A percentile compares a stretch with the other conserved stretches of the same genome.
Conservation (phyloP, 2,797 vertebrate genomes). For the Cynopterus sphinx region DNA sequence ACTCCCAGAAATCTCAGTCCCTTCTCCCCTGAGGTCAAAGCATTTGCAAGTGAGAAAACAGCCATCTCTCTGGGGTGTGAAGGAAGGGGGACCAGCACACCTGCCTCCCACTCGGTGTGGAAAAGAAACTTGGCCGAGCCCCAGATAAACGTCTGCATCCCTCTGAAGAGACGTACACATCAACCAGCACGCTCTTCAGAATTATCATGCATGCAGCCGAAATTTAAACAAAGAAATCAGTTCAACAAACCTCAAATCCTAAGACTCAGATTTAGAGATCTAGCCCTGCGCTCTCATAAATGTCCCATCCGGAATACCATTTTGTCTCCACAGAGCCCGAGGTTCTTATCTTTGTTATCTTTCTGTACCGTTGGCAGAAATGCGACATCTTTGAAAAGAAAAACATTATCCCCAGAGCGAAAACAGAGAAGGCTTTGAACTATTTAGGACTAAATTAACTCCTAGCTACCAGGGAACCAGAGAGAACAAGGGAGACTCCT, state of each 20-base stretch:
- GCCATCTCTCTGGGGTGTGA: not conserved
- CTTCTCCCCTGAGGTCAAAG: not conserved
- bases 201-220: conserved; percentile 40
- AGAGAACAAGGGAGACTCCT: conserved; percentile 45
- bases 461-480: conserved; percentile 46
- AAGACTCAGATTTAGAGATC: conserved; percentile 54
- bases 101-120: not conserved
- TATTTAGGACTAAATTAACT: conserved; percentile 68
- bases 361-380: conserved; percentile 64
- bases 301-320: conserved; percentile 55
- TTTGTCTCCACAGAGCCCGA: conserved; percentile 68
- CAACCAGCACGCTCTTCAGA: conserved; percentile 44
- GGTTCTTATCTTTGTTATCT: conserved; percentile 69
- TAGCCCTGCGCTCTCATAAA: conserved; percentile 43
- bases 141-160: conserved; percentile 10
- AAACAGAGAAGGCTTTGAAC: conserved; percentile 72
- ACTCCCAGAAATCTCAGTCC: not conserved
- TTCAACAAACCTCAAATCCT: conserved; percentile 56
- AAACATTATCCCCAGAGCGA: conserved; percentile 67
- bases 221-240: conserved; percentile 59
- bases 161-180: conserved; percentile 52
- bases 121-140: conserved; percentile 32
- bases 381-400: conserved; percentile 72
- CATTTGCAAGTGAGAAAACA: not conserved
- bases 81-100: not conserved